Base-by-base conservation (phyloP, 1,140 invertebrate genomes). In the Drosophila nigromelanica region DNA sequence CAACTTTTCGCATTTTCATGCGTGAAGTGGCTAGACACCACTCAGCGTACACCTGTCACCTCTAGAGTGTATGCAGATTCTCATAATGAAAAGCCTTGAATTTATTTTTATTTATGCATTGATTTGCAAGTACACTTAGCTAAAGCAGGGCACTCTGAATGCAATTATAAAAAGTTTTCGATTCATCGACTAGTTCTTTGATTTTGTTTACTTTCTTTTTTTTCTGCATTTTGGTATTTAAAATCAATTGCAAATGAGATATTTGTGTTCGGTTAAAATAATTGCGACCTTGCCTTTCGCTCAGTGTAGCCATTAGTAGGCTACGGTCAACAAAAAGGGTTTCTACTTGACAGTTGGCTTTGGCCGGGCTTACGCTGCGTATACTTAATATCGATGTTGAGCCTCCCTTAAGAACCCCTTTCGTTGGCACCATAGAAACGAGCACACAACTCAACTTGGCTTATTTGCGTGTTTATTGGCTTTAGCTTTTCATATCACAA, bases 381-480 rank as follows among this genome's bases (percentile, higher is more conserved):
- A 72, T 78, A 61, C 71, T 75, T 64, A 62, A 83, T 75, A 58
- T 48, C 30, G 33, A 15, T 48, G 43, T 3, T 81, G 62, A 72
- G 66, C 56, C 40, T 42, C 24, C 24, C 24, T 27, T 27, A 27
- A 27, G 35, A 18, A 47, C 43, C 33, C 45, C 30, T 35, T 37
- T n/a, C 15, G 10, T 11, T 11, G 42, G 14, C 54, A 59, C 33
- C 51, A 66, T 64, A 63, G 75, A 48, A 74, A 72, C 72, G 33
- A 70, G 55, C 37, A 43, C 37, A 61, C 60, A 73, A 68, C 73
- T 61, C 62, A 67, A 72, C 55, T 37, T 45, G 70, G 78, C 75
- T 87, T 87, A 86, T 87, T 86, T 82, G 82, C 82, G 81, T 86
- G 82, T 87, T 86, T 87, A 86, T 86, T 87, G 82, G 73, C 76